A percentile compares a stretch with the other conserved stretches of the same genome.
Conservation (phyloP, 2,797 vertebrate genomes). For the Trichosurus vulpecula region DNA sequence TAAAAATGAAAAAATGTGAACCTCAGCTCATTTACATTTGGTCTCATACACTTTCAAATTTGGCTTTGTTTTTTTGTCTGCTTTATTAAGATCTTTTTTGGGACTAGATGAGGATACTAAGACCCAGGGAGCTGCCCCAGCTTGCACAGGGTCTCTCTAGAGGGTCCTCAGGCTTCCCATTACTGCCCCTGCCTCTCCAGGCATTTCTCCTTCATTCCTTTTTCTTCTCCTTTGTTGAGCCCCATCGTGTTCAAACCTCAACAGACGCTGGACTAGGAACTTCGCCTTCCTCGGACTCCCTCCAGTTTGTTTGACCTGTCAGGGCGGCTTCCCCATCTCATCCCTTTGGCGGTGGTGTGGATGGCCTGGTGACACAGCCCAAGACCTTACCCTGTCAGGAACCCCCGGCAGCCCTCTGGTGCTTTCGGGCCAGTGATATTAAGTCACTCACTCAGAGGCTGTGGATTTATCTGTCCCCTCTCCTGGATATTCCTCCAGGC, state of each 20-base stretch:
- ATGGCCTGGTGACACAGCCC: too few relatives aligned
- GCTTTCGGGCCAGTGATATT: not conserved
- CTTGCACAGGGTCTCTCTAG: not conserved
- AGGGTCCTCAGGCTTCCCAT: not conserved
- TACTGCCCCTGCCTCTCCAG: conserved; percentile 3
- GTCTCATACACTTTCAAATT: conserved; percentile 10
- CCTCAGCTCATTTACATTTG: conserved; percentile 48
- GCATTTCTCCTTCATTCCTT: conserved; percentile 23
- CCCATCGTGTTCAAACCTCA: conserved; percentile 3
- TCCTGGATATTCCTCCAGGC: not conserved
- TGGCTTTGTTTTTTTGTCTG: conserved; percentile 1
- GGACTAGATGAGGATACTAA: not conserved
- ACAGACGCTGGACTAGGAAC: conserved; percentile 20
- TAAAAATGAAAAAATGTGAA: conserved; percentile 53
- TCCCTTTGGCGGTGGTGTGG: too few relatives aligned
- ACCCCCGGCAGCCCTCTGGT: not conserved
- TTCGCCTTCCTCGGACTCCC: not conserved
- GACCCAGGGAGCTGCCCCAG: not conserved
- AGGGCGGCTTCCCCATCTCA: too few relatives aligned
- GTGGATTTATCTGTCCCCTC: not conserved
- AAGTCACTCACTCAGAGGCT: not conserved
- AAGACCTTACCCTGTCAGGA: too few relatives aligned
- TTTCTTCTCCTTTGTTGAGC: conserved; percentile 39
- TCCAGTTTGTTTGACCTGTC: not conserved
- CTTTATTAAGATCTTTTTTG: conserved; percentile 3